These are phyloP conservation scores for Chlorodrepanis virens DNA, from an alignment of 2,113 vertebrate species.

Conservation along the genomic window DNA sequence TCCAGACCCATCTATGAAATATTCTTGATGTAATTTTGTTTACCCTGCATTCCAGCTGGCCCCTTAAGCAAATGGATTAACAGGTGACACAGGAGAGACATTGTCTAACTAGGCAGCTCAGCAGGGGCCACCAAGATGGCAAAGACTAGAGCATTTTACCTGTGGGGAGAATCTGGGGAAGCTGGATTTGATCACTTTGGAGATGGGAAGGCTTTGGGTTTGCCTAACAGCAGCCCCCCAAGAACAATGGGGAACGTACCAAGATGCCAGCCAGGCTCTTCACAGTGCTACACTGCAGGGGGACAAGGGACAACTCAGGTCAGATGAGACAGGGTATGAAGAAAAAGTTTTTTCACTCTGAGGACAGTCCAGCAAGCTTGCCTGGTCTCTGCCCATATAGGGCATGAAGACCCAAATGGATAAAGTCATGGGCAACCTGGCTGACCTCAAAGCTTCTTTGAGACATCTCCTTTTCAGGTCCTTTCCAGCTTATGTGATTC, in stretches of 20 bases:
- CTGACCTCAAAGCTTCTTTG: background rate
- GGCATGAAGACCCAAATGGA: background rate
- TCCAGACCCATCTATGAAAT: background rate
- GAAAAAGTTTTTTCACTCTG: background rate
- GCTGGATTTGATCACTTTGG: background rate
- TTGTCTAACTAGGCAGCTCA: background rate
- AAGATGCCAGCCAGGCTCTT: background rate
- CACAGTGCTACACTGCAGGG: background rate
- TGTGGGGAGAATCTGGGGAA: background rate
- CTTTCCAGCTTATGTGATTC: background rate
- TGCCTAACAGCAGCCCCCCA: background rate
- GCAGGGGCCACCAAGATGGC: background rate
- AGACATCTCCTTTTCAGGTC: background rate
- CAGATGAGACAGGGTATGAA: background rate
- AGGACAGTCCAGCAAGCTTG: background rate
- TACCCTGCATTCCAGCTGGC: background rate
- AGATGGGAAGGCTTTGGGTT: background rate
- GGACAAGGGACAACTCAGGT: background rate
- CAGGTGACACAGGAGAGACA: background rate
- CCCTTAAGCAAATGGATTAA: background rate
- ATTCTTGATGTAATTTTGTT: background rate
- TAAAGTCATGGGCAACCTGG: background rate
- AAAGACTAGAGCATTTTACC: background rate
- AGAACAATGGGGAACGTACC: fast-evolving
- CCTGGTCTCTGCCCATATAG: background rate